Base-by-base conservation (phyloP, 2,797 vertebrate species). In the Xyrichtys novacula region DNA sequence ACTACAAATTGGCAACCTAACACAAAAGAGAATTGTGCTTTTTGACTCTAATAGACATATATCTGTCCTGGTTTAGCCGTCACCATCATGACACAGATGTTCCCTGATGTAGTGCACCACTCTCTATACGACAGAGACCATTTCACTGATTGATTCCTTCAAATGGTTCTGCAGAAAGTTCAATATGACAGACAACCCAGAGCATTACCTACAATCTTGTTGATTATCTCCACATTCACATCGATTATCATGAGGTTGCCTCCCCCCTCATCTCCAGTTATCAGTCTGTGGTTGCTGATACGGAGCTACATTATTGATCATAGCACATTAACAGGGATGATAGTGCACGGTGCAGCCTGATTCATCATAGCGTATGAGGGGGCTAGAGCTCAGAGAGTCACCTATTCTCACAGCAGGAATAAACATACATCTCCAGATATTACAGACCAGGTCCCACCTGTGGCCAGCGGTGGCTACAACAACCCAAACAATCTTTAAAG, bases 151-250 rank as follows among this genome's bases (percentile, higher is more conserved):
- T 40, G 71, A 83, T 80, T 60, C 20, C 42, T 73, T 76, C 7
- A 71, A 89, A 88, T n/a, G 25, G 26, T 67, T 56, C 59, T 28
- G 69, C 56, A 52, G 75, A 75, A 59, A 44, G 65, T 66, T 77
- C 66, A 1, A 81, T 77, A 70, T 64, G 62, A 81, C 70, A 70
- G 34, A 76, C 50, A 44, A 64, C 73, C 64, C 55, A 22, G 72
- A 53, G 74, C 70, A 66, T 71, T 74, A 77, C 71, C 68, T 75
- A 70, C 54, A 85, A 82, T 87, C 77, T 75, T 57, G 60, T 71
- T 76, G 77, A 89, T 89, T 81, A 86, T 88, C 76, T 81, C 70
- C 71, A 74, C 85, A 83, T 84, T 88, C 74, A 14, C 70, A 88
- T 88, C 2, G 74, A 91, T 86, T 76, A 78, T 72, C 63, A 78